Percentiles rank a stretch among this genome's conserved stretches.
These are phyloP conservation scores for Zele albiditarsus DNA, from an alignment of 2,888 invertebrate species.

Conservation along the genomic window DNA sequence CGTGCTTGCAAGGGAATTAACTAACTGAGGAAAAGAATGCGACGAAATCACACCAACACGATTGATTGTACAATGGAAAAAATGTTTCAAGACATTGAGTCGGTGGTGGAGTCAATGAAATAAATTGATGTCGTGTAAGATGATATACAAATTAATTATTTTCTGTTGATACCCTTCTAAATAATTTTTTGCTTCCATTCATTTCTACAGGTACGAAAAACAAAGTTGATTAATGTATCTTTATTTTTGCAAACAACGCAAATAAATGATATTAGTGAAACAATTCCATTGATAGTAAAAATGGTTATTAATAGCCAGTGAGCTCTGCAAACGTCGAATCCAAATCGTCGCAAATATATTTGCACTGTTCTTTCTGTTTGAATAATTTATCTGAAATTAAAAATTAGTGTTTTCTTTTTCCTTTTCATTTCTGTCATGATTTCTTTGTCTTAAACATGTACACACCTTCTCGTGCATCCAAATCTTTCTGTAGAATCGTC, in stretches of 20 bases:
- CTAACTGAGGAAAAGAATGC: not conserved
- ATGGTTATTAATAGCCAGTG: slow-evolving; percentile 78
- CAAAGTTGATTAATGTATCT: not conserved
- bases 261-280: not conserved
- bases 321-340: slow-evolving; percentile 84
- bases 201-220: not conserved
- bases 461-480: slow-evolving; percentile 81
- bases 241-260: not conserved
- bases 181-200: not conserved
- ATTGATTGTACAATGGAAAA: slow-evolving; percentile 58
- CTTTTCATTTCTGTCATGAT: slow-evolving; percentile 19
- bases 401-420: slow-evolving; percentile 37
- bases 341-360: slow-evolving; percentile 83
- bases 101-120: slow-evolving; percentile 68
- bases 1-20: not conserved
- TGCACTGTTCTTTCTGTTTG: slow-evolving; percentile 88
- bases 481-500: slow-evolving; percentile 82
- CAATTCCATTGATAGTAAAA: not conserved
- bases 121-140: slow-evolving; percentile 68
- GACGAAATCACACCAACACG: slow-evolving; percentile 28
- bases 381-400: slow-evolving; percentile 85
- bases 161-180: slow-evolving; percentile 2
- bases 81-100: slow-evolving; percentile 66
- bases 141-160: slow-evolving; percentile 18
- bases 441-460: not conserved